Base-by-base conservation (phyloP, 92 coral and sea anemone species). In the Phenganax marumi region DNA sequence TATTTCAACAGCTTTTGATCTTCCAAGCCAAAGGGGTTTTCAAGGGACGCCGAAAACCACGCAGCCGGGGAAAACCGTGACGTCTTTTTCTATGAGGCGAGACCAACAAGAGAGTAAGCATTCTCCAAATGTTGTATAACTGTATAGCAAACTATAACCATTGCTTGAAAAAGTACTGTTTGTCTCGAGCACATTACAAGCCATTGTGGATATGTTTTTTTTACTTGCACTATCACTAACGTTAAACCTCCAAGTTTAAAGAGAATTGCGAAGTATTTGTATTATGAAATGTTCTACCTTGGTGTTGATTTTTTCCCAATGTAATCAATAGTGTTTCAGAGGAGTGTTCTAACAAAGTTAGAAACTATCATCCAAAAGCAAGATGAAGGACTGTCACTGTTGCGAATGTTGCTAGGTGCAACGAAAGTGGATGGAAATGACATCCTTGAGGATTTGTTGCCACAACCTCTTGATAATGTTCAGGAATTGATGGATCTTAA, bases 371-470 rank as follows among this genome's bases (percentile, higher is more conserved):
- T 68, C 6, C 10, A 68, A 68, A 68, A 68, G 49, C 74, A 68
- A 47, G 52, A 68, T 17, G 74, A 68, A 3, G 74, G 50, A 17
- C 74, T 68, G 22, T 68, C 74, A 0, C 12, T 68, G 52, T 10
- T 68, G 74, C 74, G 74, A 13, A 26, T 26, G 52, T 47, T 68
- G 52, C 6, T 68, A 13, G 74, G 74, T 68, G 74, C 52, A 47
- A 26, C 74, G 16, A 68, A 23, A 68, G 52, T 47, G 47, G 49
- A 26, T 48, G 74, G 74, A 26, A 47, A 47, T 26, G 74, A 68
- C 49, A 26, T 68, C 50, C 74, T 68, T 17, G 74, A 68, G 24
- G 74, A 68, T 68, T 49, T 68, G 50, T 26, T 68, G 52, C 49
- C 49, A 24, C 74, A 68, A 33, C 52, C 52, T 3, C 50, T 26